Evolutionary conservation across 1,140 invertebrate species (phyloP).

Genomic region (Glossosoma conforme): DNA sequence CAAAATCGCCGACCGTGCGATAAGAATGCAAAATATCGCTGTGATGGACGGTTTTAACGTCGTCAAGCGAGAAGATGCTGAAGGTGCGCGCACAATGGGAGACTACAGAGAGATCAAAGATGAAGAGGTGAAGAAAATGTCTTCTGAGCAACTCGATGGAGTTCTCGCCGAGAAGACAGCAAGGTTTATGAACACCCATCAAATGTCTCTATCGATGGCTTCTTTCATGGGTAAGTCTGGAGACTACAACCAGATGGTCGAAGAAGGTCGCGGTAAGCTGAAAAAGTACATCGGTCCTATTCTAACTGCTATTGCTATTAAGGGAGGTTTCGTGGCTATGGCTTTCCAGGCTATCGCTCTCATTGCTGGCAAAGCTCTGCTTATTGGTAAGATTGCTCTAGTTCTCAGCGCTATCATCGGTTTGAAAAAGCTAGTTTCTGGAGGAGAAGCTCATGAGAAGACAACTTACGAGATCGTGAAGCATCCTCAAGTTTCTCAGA

Average conservation of each 20-base stretch:
- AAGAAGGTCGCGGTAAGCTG: conserved; percentile 56
- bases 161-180: conserved; percentile 54
- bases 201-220: conserved; percentile 53
- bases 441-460: conserved; percentile 61
- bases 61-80: conserved; percentile 41
- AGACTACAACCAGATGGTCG: conserved; percentile 39
- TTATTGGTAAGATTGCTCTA: conserved; percentile 70
- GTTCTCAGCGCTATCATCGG: conserved; percentile 69
- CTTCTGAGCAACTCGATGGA: conserved; percentile 48
- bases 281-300: conserved; percentile 54
- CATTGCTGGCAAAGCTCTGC: conserved; percentile 66
- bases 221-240: conserved; percentile 34
- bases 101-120: conserved; percentile 48
- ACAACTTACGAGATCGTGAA: conserved; percentile 81
- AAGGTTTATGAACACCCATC: conserved; percentile 57
- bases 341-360: conserved; percentile 69
- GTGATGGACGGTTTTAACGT: conserved; percentile 57
- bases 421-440: conserved; percentile 66
- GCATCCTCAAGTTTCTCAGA: conserved; percentile 72
- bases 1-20: conserved; percentile 57
- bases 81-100: conserved; percentile 42
- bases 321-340: conserved; percentile 65
- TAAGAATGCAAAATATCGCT: conserved; percentile 56
- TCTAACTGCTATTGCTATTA: conserved; percentile 59
- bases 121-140: conserved; percentile 48